phyloP scores from a whole-genome alignment of 2,113 vertebrate genomes.

The Proteles cristata region DNA sequence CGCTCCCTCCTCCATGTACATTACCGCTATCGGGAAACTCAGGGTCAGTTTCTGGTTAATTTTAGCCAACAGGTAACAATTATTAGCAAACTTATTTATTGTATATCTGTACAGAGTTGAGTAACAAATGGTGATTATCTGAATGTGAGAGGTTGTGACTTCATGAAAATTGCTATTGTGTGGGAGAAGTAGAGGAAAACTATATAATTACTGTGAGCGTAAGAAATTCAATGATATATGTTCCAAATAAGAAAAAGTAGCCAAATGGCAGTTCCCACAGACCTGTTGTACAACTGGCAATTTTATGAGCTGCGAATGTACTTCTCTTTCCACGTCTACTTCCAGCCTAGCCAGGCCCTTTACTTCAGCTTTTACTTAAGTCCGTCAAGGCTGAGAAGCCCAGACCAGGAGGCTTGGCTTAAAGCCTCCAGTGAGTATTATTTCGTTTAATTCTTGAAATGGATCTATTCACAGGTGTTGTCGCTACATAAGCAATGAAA shows the following conservation, averaged over 20 bases:
- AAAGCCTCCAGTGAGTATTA: not conserved
- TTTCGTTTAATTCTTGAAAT: not conserved
- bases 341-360: not conserved
- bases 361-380: not conserved
- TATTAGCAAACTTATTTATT: not conserved
- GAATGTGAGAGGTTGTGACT: not conserved
- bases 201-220: not conserved
- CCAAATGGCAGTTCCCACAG: not conserved
- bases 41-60: not conserved
- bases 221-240: conserved; percentile 2
- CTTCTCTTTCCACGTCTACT: not conserved
- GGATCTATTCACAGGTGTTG: not conserved
- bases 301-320: not conserved
- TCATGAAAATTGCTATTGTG: not conserved
- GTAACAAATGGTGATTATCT: not conserved
- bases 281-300: not conserved
- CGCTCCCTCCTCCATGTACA: fast-evolving
- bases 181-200: not conserved
- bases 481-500: not conserved
- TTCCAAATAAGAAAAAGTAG: not conserved
- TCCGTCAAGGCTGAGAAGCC: not conserved
- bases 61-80: not conserved
- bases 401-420: not conserved
- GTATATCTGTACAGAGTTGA: not conserved
- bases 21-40: too few species aligned